Evolutionary conservation across 2,888 invertebrate species (phyloP).

Genomic region (Carterocephalus palaemon): DNA sequence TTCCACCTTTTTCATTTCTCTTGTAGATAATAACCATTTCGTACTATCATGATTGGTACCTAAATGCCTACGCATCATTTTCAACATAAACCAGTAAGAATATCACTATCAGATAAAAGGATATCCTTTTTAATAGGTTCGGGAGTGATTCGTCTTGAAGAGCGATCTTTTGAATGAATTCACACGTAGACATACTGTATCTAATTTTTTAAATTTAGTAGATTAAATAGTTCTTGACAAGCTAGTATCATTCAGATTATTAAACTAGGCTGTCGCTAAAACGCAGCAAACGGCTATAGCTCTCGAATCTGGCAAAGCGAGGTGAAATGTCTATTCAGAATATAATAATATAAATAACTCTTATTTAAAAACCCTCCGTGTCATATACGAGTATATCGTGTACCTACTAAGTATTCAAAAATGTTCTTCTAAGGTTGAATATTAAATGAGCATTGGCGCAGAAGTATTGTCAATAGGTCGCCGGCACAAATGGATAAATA

Average conservation of each 20-base stretch:
- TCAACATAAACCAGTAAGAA: too few species aligned
- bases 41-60: too few species aligned
- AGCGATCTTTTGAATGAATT: too few species aligned
- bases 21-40: too few species aligned
- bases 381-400: constrained; percentile 3
- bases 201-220: too few species aligned
- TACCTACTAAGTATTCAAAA: constrained; percentile 18
- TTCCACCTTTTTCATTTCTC: too few species aligned
- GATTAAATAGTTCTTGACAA: constrained; percentile 39
- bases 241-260: constrained; percentile 59
- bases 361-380: constrained; percentile 7
- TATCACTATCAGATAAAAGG: too few species aligned
- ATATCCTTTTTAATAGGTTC: too few species aligned
- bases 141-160: too few species aligned
- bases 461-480: constrained; percentile 21
- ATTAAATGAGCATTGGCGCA: constrained; percentile 15
- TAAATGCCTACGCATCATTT: too few species aligned
- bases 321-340: constrained; percentile 30
- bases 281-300: constrained; percentile 60
- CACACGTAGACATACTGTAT: too few species aligned
- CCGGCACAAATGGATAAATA: constrained; percentile 12
- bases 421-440: constrained; percentile 5
- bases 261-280: constrained; percentile 58
- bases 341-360: not conserved
- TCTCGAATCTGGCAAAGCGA: constrained; percentile 54